A percentile compares a stretch with the other conserved stretches of the same genome.
Conservation (phyloP, 2,113 vertebrate species). For the Trematomus loennbergii region DNA sequence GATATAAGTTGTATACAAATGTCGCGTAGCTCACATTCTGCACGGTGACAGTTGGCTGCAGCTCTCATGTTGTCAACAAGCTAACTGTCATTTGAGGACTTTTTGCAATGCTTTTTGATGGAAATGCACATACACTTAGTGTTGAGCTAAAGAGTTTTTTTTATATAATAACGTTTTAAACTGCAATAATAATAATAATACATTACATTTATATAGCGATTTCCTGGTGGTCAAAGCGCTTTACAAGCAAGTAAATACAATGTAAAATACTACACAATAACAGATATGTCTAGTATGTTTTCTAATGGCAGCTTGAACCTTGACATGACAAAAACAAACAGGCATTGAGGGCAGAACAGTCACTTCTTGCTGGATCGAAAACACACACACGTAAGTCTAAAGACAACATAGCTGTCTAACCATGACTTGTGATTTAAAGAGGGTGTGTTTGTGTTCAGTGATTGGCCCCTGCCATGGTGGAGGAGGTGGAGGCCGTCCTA, state of each 20-base stretch:
- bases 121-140: background rate
- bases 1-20: background rate
- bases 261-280: too few relatives aligned
- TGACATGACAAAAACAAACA: background rate
- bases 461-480: slow-evolving; percentile 56
- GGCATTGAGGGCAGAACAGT: background rate
- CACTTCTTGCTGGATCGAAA: slow-evolving; percentile 10
- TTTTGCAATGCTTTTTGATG: background rate
- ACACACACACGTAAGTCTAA: background rate
- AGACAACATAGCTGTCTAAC: slow-evolving; percentile 42
- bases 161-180: background rate
- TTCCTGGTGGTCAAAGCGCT: too few relatives aligned
- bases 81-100: background rate
- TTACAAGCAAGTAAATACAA: too few relatives aligned
- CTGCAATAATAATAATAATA: too few relatives aligned
- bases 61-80: slow-evolving; percentile 26
- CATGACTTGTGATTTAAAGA: slow-evolving; percentile 42
- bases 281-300: background rate
- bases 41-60: background rate
- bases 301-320: background rate
- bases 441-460: slow-evolving; percentile 32
- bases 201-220: too few relatives aligned
- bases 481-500: slow-evolving; percentile 57
- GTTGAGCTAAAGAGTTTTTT: background rate
- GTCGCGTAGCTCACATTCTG: background rate